Base-by-base conservation (phyloP, 2,888 invertebrate species). In the Sarcophaga subvicina region DNA sequence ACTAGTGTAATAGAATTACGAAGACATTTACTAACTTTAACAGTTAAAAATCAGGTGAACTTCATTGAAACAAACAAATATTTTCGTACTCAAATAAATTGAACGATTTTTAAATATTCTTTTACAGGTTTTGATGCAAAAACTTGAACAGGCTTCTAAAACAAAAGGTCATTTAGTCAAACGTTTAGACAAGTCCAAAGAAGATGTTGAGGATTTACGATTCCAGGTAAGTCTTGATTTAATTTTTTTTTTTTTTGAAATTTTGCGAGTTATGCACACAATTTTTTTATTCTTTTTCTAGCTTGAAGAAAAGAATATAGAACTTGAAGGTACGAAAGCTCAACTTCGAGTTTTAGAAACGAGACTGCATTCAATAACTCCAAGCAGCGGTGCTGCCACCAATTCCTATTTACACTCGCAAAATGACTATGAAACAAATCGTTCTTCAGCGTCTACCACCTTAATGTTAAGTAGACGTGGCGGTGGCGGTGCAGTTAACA, bases 301-400 rank as follows among this genome's bases (percentile, higher is more conserved):
- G 97, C 93, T 97, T 90, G 97, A 97, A 93, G 97, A 97, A 93
- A 96, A 96, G 92, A 96, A 95, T 90, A 97, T 97, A 90, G 97
- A 97, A 92, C 91, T 97, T 90, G 97, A 97, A 93, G 97, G 97
- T n/a, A 96, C 97, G 20, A 94, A 95, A 88, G 97, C 97, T 1
- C 95, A 96, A 83, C 95, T 97, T 82, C 95, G 97, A n/a, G 95
- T 97, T 88, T 93, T 97, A 88, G 97, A 97, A 91, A 95, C 91
- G 62, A 92, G 92, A 75, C 89, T 91, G 59, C 91, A 91, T 76
- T 90, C 91, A 84, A 90, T 90, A 88, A 91, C 94, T 90, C 90
- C 90, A 82, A 92, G 94, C 91, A 90, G 94, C 90, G 90, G 92
- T 93, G 92, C 89, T 89, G 80, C 90, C 90, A 63, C 94, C 93